Evolutionary conservation across 2,888 invertebrate genomes (phyloP).

Genomic region (Lottia gigantea): DNA sequence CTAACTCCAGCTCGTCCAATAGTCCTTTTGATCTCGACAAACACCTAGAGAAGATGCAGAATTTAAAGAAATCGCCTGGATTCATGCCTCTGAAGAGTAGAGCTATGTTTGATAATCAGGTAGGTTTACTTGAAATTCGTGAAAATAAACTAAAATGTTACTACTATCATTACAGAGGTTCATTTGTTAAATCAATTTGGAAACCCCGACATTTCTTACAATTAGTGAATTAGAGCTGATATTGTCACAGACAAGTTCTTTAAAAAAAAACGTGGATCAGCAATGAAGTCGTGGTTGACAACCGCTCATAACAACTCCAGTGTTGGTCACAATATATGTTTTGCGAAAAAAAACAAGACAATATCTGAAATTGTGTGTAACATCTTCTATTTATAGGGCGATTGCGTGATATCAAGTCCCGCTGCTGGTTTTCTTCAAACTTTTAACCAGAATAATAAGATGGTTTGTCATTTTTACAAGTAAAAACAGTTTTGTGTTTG

Average conservation of each 20-base stretch:
- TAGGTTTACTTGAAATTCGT: slow-evolving; percentile 5
- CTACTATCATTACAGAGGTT: no score
- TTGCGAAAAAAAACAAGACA: no score
- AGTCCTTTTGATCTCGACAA: slow-evolving; percentile 42
- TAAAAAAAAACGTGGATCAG: no score
- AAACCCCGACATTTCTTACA: no score
- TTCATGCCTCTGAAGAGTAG: slow-evolving; percentile 16
- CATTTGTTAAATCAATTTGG: no score
- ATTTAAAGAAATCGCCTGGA: slow-evolving; percentile 33
- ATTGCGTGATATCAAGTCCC: background rate
- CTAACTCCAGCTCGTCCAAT: slow-evolving; percentile 4
- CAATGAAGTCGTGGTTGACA: no score
- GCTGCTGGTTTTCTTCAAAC: slow-evolving; percentile 8
- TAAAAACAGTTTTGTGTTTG: no score
- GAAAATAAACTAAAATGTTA: background rate
- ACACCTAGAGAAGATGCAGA: slow-evolving; percentile 29
- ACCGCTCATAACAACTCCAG: no score
- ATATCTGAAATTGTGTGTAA: background rate
- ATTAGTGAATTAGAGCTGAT: no score
- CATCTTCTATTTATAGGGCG: background rate
- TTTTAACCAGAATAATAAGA: background rate
- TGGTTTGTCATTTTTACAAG: no score
- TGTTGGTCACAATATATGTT: no score
- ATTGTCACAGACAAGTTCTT: no score
- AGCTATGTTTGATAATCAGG: slow-evolving; percentile 19